These are phyloP conservation scores for Trypoxylus dichotomus DNA, from an alignment of 1,140 invertebrate genomes.

Conservation along the genomic window DNA sequence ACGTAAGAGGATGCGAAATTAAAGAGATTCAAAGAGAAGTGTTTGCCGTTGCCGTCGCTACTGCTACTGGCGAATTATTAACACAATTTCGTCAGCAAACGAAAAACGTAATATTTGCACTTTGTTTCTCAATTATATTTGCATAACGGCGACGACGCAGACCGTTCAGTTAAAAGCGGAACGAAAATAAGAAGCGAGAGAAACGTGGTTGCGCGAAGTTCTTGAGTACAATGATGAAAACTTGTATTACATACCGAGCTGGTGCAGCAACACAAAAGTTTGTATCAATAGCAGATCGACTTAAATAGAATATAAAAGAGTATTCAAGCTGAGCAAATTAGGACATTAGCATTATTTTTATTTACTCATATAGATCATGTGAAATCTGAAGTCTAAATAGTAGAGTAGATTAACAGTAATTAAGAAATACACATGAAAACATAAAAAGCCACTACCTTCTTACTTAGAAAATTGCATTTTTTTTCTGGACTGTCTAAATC, in stretches of 20 bases:
- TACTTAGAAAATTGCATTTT: too few species aligned
- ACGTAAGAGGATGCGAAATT: constrained; percentile 16
- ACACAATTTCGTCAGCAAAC: background rate
- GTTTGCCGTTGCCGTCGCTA: background rate
- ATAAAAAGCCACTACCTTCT: too few species aligned
- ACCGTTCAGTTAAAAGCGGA: background rate
- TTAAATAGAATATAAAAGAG: too few species aligned
- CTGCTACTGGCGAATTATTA: constrained; percentile 3
- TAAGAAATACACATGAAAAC: too few species aligned
- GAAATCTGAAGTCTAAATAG: too few species aligned
- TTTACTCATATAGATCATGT: too few species aligned
- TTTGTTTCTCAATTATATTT: constrained; percentile 15
- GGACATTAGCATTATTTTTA: too few species aligned
- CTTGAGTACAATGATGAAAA: background rate
- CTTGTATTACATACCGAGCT: background rate
- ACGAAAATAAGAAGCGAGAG: background rate
- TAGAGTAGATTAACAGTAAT: too few species aligned
- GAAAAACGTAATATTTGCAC: constrained; percentile 20
- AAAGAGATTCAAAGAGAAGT: background rate
- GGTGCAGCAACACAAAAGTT: too few species aligned
- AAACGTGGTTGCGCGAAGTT: background rate
- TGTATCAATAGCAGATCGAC: too few species aligned
- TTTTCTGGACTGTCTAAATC: too few species aligned
- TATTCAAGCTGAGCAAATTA: too few species aligned
- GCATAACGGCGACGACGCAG: constrained; percentile 3